Evolutionary conservation across 1,140 invertebrate species (phyloP).

Genomic region (Plutomurus gul): DNA sequence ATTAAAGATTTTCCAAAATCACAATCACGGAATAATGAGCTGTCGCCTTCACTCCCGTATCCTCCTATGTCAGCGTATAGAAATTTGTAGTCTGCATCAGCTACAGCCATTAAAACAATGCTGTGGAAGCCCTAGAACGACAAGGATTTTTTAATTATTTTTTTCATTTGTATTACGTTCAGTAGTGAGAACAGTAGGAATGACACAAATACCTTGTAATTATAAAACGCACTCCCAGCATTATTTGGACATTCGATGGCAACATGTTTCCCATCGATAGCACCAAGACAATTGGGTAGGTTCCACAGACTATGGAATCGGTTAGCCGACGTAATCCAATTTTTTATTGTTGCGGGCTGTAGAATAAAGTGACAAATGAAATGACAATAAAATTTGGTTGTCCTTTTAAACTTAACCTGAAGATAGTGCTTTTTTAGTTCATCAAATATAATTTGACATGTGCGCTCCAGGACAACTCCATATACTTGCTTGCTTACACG

Average conservation of each 20-base stretch:
- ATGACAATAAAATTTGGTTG: too few relatives aligned
- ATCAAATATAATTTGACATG: not conserved
- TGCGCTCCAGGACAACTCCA: not conserved
- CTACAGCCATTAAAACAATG: conserved; percentile 55
- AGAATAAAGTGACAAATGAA: too few relatives aligned
- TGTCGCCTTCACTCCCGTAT: conserved; percentile 52
- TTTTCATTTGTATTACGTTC: too few relatives aligned
- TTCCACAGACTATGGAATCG: conserved; percentile 55
- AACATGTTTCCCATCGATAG: conserved; percentile 58
- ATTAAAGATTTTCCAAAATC: not conserved
- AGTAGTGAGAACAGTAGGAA: too few relatives aligned
- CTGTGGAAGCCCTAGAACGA: conserved; percentile 32
- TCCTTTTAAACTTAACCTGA: too few relatives aligned
- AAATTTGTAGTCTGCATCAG: conserved; percentile 55
- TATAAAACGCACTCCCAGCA: conserved; percentile 58
- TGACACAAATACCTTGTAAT: conserved; percentile 59
- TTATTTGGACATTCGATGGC: conserved; percentile 45
- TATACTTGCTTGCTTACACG: not conserved
- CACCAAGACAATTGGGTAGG: conserved; percentile 56
- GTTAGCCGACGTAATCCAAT: conserved; percentile 37
- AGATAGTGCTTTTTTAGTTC: conserved; percentile 32
- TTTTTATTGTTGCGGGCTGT: too few relatives aligned
- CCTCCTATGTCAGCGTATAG: conserved; percentile 54
- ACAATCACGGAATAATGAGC: conserved; percentile 1
- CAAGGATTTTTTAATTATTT: too few relatives aligned